A percentile compares a stretch with the other conserved stretches of the same genome.
Conservation (phyloP, 1,140 invertebrate species). For the Diachasmimorpha longicaudata region DNA sequence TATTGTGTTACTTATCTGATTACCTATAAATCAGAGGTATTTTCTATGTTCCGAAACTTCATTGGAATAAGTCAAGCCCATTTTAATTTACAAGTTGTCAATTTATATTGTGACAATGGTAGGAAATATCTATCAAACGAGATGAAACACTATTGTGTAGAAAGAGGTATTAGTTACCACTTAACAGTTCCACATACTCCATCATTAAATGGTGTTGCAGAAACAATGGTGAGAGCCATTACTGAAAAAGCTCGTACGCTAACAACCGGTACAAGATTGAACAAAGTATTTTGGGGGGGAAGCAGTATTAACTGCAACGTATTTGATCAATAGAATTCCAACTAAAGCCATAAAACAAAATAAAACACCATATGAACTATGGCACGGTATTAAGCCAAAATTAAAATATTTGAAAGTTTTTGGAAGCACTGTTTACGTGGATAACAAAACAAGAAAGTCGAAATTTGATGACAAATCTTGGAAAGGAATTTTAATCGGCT, state of each 20-base stretch:
- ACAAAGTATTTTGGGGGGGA: conserved; percentile 53
- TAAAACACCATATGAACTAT: conserved; percentile 60
- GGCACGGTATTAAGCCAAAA: conserved; percentile 57
- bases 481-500: background rate
- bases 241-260: conserved; percentile 54
- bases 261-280: conserved; percentile 40
- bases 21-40: conserved; percentile 20
- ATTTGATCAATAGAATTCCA: conserved; percentile 34
- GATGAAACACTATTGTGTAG: background rate
- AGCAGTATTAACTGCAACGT: conserved; percentile 49
- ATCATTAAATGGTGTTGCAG: conserved; percentile 29
- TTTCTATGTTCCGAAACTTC: conserved; percentile 12
- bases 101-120: conserved; percentile 11
- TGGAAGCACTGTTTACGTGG: conserved; percentile 56
- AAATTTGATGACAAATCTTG: background rate
- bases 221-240: conserved; percentile 57
- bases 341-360: conserved; percentile 46
- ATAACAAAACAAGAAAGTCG: conserved; percentile 47
- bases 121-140: conserved; percentile 4
- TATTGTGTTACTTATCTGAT: too few species aligned
- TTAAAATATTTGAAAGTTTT: conserved; percentile 60
- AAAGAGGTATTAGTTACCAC: conserved; percentile 22
- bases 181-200: conserved; percentile 12
- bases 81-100: background rate
- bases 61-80: background rate